A percentile compares a stretch with the other conserved stretches of the same genome.
Conservation (phyloP, 2,888 invertebrate genomes). For the Suillia variegata region DNA sequence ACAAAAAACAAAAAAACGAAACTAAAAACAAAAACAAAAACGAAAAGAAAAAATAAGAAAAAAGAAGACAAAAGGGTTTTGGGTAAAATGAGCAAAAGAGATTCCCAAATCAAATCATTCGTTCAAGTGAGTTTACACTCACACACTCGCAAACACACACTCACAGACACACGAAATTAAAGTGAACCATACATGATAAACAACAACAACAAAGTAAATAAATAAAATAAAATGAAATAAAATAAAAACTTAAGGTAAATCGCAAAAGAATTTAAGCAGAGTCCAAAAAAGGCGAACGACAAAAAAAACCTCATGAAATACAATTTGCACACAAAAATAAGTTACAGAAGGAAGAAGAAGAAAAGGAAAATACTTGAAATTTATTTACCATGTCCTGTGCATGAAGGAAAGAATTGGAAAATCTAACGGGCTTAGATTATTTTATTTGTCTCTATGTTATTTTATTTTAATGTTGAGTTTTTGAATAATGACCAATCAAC, state of each 20-base stretch:
- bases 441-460: too few species aligned
- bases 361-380: too few species aligned
- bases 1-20: too few species aligned
- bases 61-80: neutral
- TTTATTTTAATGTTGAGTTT: too few species aligned
- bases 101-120: conserved; percentile 31
- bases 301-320: neutral
- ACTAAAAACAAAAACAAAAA: too few species aligned
- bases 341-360: too few species aligned
- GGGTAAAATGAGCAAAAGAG: conserved; percentile 48
- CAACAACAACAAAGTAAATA: neutral
- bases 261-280: neutral
- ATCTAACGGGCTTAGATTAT: too few species aligned
- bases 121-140: conserved; percentile 34
- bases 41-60: too few species aligned
- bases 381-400: too few species aligned
- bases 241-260: conserved; percentile 7
- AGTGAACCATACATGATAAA: neutral
- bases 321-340: neutral
- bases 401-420: too few species aligned
- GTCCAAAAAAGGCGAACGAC: neutral
- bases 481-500: too few species aligned
- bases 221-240: neutral
- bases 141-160: conserved; percentile 15
- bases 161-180: conserved; percentile 6